Percentiles rank a stretch among this genome's conserved stretches.
Conservation (phyloP, 2,797 vertebrate species). For the Capromys pilorides region DNA sequence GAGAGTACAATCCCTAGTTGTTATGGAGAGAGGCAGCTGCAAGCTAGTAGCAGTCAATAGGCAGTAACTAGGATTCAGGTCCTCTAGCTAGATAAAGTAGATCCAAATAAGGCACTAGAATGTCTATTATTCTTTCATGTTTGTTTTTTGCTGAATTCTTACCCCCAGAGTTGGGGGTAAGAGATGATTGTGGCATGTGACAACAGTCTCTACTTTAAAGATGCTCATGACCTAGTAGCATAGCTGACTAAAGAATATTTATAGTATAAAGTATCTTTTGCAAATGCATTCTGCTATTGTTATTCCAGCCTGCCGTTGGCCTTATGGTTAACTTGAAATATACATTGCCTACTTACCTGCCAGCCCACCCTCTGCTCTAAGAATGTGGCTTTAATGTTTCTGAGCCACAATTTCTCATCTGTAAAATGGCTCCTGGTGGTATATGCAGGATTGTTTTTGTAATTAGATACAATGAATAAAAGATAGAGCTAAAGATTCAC, state of each 20-base stretch:
- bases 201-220: conserved; percentile 14
- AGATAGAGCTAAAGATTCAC: conserved; percentile 40
- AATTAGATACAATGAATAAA: conserved; percentile 54
- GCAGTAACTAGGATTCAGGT: conserved; percentile 18
- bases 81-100: not conserved
- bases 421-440: conserved; percentile 51
- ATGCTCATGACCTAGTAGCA: conserved; percentile 15
- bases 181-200: not conserved
- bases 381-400: not conserved
- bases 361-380: conserved; percentile 43
- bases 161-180: conserved; percentile 33
- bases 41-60: conserved; percentile 9
- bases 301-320: not conserved
- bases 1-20: not conserved
- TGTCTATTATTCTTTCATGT: conserved; percentile 1
- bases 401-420: conserved; percentile 44
- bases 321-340: not conserved
- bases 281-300: not conserved
- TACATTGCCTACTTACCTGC: not conserved
- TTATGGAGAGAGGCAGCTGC: not conserved
- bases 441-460: conserved; percentile 37
- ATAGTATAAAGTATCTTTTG: conserved; percentile 15
- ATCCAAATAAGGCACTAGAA: not conserved
- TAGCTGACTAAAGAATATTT: conserved; percentile 44
- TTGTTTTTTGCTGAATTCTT: conserved; percentile 39